Percentiles rank a stretch among this genome's conserved stretches.
Conservation (phyloP, 2,888 invertebrate genomes). For the Metopia argyrocephala region DNA sequence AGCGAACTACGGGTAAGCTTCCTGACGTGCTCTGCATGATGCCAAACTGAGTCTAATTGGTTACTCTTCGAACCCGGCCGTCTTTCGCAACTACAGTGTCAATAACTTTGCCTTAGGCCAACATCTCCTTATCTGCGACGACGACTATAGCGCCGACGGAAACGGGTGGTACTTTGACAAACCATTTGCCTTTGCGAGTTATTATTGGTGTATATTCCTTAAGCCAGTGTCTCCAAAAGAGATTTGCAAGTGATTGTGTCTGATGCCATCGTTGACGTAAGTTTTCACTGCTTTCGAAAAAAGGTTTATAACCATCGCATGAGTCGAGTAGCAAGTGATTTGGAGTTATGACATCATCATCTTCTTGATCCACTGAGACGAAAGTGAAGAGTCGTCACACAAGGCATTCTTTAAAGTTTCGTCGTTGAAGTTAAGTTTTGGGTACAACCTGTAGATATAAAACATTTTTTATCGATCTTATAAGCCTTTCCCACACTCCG, state of each 20-base stretch:
- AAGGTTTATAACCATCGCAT: not conserved
- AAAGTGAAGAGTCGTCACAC: not conserved
- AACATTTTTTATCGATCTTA: too few species aligned
- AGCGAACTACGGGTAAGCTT: too few species aligned
- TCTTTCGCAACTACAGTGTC: not conserved
- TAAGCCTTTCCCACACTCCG: too few species aligned
- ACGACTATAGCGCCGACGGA: constrained; percentile 12
- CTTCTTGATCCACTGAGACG: too few species aligned
- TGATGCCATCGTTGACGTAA: too few species aligned
- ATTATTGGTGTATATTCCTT: constrained; percentile 3
- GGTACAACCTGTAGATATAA: not conserved
- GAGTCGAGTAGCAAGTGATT: not conserved
- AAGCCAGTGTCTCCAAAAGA: constrained; percentile 48
- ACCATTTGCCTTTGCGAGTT: constrained; percentile 12
- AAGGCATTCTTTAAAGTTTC: not conserved
- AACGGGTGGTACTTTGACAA: not conserved
- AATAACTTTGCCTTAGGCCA: constrained; percentile 48
- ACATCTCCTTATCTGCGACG: constrained; percentile 34
- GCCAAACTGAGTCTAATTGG: not conserved
- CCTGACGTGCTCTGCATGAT: too few species aligned
- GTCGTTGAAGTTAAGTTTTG: not conserved
- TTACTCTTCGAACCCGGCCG: too few species aligned
- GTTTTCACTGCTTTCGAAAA: not conserved
- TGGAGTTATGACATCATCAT: constrained; percentile 11
- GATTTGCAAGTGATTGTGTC: constrained; percentile 50